Percentiles rank a stretch among this genome's conserved stretches.
These are phyloP conservation scores for Labrus mixtus DNA, from an alignment of 2,113 vertebrate genomes.

Conservation along the genomic window DNA sequence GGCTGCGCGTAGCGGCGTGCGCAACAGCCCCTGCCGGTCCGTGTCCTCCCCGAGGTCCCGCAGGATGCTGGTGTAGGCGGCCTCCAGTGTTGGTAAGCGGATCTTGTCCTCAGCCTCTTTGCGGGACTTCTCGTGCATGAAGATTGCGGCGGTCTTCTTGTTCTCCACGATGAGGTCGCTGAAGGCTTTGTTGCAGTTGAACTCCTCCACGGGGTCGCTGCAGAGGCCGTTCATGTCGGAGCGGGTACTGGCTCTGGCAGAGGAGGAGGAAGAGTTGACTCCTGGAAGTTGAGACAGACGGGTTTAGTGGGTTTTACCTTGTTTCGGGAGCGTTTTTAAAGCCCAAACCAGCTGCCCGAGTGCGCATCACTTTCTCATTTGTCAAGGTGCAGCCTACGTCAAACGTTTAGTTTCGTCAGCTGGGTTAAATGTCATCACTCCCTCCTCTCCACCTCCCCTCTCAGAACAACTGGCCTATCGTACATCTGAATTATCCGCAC, in stretches of 20 bases:
- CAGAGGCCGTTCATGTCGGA: conserved; percentile 67
- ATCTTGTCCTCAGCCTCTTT: conserved; percentile 69
- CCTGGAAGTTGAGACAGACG: background rate
- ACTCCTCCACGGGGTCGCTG: conserved; percentile 53
- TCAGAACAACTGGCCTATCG: background rate
- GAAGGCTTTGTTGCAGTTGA: conserved; percentile 62
- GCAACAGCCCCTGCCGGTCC: conserved; percentile 83
- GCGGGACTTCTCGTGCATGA: conserved; percentile 72
- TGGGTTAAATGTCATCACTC: conserved; percentile 25
- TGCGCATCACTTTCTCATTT: conserved; percentile 37
- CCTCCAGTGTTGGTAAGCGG: conserved; percentile 73
- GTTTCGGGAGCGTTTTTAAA: conserved; percentile 44
- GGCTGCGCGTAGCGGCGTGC: conserved; percentile 85
- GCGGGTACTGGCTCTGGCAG: background rate
- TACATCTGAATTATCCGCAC: conserved; percentile 8
- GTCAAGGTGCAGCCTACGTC: conserved; percentile 36
- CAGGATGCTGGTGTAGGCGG: conserved; percentile 85
- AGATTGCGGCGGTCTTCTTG: conserved; percentile 63
- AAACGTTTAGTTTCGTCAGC: conserved; percentile 29
- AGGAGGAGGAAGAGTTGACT: background rate
- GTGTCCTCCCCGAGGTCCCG: conserved; percentile 84
- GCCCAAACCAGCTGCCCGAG: background rate
- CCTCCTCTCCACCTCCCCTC: too few species aligned
- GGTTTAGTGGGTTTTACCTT: background rate
- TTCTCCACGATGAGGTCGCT: conserved; percentile 63